Evolutionary conservation across 2,888 invertebrate genomes (phyloP).

Genomic region (Dolichopus griseipennis): DNA sequence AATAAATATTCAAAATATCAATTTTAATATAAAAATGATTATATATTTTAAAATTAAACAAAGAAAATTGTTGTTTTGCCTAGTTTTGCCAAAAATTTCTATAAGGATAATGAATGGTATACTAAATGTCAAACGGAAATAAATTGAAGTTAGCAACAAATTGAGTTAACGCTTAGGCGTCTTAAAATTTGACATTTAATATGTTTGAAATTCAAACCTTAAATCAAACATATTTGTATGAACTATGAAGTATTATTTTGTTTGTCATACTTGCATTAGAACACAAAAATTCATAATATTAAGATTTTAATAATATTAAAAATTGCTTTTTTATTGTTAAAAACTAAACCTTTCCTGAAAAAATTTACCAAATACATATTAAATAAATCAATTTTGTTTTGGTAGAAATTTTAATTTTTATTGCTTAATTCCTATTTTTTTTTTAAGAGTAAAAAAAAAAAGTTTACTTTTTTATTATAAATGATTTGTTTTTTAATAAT

Average conservation of each 20-base stretch:
- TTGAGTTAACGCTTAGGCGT: not conserved
- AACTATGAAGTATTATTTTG: too few species aligned
- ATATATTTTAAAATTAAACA: not conserved
- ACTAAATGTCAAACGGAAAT: not conserved
- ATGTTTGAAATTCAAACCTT: too few species aligned
- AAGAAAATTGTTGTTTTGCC: slow-evolving; percentile 1
- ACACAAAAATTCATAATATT: too few species aligned
- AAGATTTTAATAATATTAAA: too few species aligned
- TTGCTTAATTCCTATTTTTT: not conserved
- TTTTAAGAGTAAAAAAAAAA: not conserved
- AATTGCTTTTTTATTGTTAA: too few species aligned
- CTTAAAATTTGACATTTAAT: too few species aligned
- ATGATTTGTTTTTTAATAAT: not conserved
- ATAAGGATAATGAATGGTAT: not conserved
- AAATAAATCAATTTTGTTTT: too few species aligned
- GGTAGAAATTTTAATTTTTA: not conserved
- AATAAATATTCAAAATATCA: not conserved
- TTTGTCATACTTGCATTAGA: too few species aligned
- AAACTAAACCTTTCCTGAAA: too few species aligned
- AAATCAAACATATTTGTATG: too few species aligned
- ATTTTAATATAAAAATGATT: not conserved
- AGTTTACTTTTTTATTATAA: not conserved
- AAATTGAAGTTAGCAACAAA: not conserved
- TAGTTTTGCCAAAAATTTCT: too few species aligned
- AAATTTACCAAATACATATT: too few species aligned